Conservation (phyloP, 1,140 invertebrate genomes). For the Aethina tumida region DNA sequence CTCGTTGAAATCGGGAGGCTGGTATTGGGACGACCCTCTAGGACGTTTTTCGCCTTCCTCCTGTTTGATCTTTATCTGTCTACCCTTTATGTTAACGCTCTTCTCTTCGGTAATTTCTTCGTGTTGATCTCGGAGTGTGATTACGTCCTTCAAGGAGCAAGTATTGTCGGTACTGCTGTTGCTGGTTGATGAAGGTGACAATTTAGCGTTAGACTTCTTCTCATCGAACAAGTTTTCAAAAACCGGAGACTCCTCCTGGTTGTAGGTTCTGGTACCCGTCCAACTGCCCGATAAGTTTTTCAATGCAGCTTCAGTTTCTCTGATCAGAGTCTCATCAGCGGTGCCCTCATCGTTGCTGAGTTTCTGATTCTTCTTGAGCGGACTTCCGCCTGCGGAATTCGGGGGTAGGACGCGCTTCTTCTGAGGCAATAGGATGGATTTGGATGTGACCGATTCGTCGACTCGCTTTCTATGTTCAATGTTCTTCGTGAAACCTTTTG, state of each 20-base stretch:
- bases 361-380: constrained; percentile 41
- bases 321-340: constrained; percentile 70
- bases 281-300: constrained; percentile 74
- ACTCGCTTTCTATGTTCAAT: constrained; percentile 41
- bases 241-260: constrained; percentile 62
- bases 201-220: constrained; percentile 55
- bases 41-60: constrained; percentile 33
- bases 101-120: constrained; percentile 31
- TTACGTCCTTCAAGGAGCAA: constrained; percentile 53
- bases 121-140: constrained; percentile 49
- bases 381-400: constrained; percentile 37
- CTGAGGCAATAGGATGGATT: constrained; percentile 44
- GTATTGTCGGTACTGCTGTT: constrained; percentile 49
- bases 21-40: constrained; percentile 42
- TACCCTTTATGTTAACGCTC: constrained; percentile 28
- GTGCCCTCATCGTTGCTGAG: constrained; percentile 40
- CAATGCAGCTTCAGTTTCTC: constrained; percentile 76
- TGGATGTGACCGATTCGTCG: constrained; percentile 35
- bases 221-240: constrained; percentile 81
- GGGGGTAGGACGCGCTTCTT: constrained; percentile 48
- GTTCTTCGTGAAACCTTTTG: constrained; percentile 33
- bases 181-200: constrained; percentile 51
- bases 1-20: constrained; percentile 66
- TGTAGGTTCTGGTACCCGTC: constrained; percentile 53
- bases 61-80: constrained; percentile 22